Percentiles rank a stretch among this genome's conserved stretches.
Conservation (phyloP, 2,888 invertebrate genomes). For the Mesorhabditis spiculigera region DNA sequence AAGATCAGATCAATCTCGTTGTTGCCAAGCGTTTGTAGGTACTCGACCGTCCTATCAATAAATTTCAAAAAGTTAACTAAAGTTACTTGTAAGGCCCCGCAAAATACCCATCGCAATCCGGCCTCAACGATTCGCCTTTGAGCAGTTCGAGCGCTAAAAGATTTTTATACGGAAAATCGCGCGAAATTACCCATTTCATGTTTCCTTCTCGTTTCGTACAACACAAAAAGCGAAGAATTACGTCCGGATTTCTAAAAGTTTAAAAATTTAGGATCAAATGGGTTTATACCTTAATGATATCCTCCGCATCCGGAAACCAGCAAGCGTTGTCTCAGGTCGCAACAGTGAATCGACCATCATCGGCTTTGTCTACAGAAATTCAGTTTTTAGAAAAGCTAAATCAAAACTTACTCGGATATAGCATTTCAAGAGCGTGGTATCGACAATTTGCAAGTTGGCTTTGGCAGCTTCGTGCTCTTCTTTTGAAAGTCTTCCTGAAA, state of each 20-base stretch:
- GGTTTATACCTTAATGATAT: slow-evolving; percentile 69
- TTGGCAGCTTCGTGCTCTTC: slow-evolving; percentile 60
- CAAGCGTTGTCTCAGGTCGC: slow-evolving; percentile 78
- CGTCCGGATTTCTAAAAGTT: slow-evolving; percentile 20
- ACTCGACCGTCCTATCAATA: slow-evolving; percentile 79
- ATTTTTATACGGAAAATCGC: slow-evolving; percentile 2
- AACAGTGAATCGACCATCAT: slow-evolving; percentile 85
- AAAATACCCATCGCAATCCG: slow-evolving; percentile 68
- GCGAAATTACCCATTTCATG: slow-evolving; percentile 71
- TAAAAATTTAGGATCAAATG: not conserved
- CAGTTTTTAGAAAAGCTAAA: slow-evolving; percentile 6
- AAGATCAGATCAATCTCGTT: slow-evolving; percentile 83
- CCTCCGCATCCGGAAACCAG: slow-evolving; percentile 87
- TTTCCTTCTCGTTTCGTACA: slow-evolving; percentile 89
- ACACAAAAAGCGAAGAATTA: slow-evolving; percentile 78
- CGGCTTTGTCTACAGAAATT: slow-evolving; percentile 78
- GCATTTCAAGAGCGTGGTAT: slow-evolving; percentile 92
- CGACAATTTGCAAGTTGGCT: slow-evolving; percentile 82
- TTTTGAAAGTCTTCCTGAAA: slow-evolving; percentile 11
- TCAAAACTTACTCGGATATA: slow-evolving; percentile 75
- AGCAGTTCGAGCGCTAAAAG: slow-evolving; percentile 77
- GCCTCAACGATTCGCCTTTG: slow-evolving; percentile 67
- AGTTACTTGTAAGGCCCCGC: slow-evolving; percentile 9
- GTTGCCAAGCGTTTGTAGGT: slow-evolving; percentile 64
- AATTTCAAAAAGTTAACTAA: slow-evolving; percentile 67